Conservation (phyloP, 2,888 invertebrate species). For the Bibio marci region DNA sequence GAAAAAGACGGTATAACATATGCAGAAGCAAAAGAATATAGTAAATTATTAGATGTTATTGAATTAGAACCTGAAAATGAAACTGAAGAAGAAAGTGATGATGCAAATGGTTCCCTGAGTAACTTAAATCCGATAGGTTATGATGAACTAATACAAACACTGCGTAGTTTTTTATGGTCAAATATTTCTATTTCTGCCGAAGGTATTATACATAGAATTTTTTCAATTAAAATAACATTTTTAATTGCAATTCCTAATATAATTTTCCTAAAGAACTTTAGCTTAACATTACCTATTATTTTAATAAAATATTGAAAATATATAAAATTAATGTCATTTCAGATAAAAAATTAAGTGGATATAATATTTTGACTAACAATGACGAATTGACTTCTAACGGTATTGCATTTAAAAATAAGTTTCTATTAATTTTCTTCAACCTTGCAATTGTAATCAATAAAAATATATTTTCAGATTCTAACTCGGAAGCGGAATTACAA, state of each 20-base stretch:
- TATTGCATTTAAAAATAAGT: too few species aligned
- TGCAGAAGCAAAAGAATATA: constrained; percentile 15
- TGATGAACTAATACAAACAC: constrained; percentile 14
- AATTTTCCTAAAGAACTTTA: too few species aligned
- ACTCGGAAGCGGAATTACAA: constrained; percentile 1
- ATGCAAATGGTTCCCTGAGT: not conserved
- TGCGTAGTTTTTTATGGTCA: constrained; percentile 15
- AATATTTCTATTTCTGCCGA: too few species aligned
- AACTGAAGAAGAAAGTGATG: constrained; percentile 9
- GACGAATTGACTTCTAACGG: not conserved
- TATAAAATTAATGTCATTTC: too few species aligned
- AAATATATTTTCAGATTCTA: too few species aligned
- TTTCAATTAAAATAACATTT: too few species aligned
- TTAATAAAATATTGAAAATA: too few species aligned
- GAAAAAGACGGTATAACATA: constrained; percentile 16
- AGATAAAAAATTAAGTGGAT: not conserved
- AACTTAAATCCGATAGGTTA: constrained; percentile 14
- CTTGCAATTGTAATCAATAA: too few species aligned
- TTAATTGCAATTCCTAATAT: too few species aligned
- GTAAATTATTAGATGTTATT: constrained; percentile 15
- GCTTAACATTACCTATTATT: too few species aligned
- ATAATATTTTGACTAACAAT: not conserved
- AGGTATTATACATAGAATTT: too few species aligned
- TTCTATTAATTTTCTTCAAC: too few species aligned
- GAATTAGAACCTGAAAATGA: constrained; percentile 14